Percentiles rank a stretch among this genome's conserved stretches.
phyloP scores from a whole-genome alignment of 2,888 invertebrate species.

The Euclidia mi region DNA sequence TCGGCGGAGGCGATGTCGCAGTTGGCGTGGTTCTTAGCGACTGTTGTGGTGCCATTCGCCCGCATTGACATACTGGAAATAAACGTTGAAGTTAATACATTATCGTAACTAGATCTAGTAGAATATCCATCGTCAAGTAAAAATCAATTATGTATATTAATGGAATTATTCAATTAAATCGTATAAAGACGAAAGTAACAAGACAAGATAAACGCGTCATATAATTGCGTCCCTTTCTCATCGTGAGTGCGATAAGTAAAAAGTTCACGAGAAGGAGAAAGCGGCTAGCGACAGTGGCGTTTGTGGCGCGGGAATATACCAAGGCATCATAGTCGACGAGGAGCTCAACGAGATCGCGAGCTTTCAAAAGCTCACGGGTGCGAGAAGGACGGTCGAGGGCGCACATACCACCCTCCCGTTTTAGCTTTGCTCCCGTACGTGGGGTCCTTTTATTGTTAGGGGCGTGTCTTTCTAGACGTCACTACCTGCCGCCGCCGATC shows the following conservation, averaged over 20 bases:
- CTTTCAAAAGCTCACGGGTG: constrained; percentile 79
- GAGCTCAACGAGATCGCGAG: constrained; percentile 66
- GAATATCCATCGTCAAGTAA: background rate
- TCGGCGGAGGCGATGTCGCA: constrained; percentile 45
- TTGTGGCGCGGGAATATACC: constrained; percentile 87
- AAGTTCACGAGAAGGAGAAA: constrained; percentile 83
- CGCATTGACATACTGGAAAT: constrained; percentile 70
- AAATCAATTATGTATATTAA: background rate
- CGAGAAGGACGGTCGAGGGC: constrained; percentile 70
- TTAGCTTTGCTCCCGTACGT: constrained; percentile 58
- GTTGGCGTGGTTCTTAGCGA: constrained; percentile 50
- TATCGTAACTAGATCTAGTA: too few relatives aligned
- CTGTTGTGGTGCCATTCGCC: constrained; percentile 59
- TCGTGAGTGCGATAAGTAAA: constrained; percentile 59
- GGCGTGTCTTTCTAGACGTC: constrained; percentile 52
- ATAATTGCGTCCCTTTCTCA: constrained; percentile 59
- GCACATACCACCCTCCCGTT: constrained; percentile 63
- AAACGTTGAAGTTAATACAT: too few relatives aligned
- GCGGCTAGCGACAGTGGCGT: constrained; percentile 89
- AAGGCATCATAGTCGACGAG: constrained; percentile 68
- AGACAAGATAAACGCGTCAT: constrained; percentile 45
- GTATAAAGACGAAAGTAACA: constrained; percentile 19
- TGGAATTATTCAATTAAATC: constrained; percentile 9
- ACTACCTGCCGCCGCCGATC: constrained; percentile 5
- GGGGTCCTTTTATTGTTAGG: constrained; percentile 58